Conservation (phyloP, 1,140 invertebrate species). For the Laupala kohalensis region DNA sequence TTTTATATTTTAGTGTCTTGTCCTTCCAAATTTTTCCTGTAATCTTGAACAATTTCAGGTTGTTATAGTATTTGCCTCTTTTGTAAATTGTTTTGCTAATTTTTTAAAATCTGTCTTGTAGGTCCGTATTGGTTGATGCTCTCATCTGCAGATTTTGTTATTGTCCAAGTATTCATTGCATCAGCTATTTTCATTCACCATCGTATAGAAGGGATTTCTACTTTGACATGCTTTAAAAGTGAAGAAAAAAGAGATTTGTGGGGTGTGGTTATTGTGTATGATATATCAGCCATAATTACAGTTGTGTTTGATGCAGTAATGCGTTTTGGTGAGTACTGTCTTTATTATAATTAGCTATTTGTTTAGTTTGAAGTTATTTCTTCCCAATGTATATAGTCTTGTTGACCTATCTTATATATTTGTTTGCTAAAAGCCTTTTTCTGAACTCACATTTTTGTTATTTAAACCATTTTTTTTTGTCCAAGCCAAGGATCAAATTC, state of each 20-base stretch:
- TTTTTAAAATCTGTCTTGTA: slow-evolving; percentile 23
- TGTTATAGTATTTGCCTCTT: no score
- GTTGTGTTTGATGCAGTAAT: slow-evolving; percentile 35
- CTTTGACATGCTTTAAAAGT: slow-evolving; percentile 31
- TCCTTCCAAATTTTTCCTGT: not conserved
- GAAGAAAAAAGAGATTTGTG: slow-evolving; percentile 37
- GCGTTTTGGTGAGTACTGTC: slow-evolving; percentile 29
- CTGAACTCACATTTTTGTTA: no score
- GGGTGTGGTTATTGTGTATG: slow-evolving; percentile 36
- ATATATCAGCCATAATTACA: slow-evolving; percentile 34
- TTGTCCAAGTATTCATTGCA: slow-evolving; percentile 37
- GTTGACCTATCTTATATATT: no score
- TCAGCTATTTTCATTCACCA: slow-evolving; percentile 37
- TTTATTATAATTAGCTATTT: not conserved
- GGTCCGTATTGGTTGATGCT: slow-evolving; percentile 40
- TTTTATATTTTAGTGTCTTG: not conserved
- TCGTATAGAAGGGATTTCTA: slow-evolving; percentile 31
- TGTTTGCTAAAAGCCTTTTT: no score
- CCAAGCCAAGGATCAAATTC: no score
- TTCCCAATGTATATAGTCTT: no score
- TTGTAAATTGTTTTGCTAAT: no score
- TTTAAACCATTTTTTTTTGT: no score
- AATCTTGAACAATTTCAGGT: not conserved
- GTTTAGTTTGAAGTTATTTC: no score
- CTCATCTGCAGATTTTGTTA: slow-evolving; percentile 35